Percentiles rank a stretch among this genome's conserved stretches.
Evolutionary conservation across 1,140 invertebrate genomes (phyloP).

Genomic region (Zaprionus africanus): DNA sequence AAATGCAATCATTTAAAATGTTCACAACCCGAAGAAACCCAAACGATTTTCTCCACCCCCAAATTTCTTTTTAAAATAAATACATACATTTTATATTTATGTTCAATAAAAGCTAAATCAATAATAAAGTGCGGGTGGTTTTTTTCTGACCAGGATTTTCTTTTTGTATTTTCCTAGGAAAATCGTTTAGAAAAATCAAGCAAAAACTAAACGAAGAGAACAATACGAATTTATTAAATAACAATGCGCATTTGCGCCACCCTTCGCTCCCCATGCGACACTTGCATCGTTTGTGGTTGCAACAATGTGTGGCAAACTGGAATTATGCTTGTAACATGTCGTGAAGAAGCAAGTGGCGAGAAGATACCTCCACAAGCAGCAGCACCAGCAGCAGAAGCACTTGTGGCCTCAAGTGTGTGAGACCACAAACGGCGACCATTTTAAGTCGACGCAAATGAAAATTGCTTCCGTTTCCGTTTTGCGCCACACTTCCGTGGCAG

Average conservation of each 20-base stretch:
- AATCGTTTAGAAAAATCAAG: slow-evolving; percentile 48
- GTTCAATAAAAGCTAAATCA: slow-evolving; percentile 58
- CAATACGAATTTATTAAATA: slow-evolving; percentile 66
- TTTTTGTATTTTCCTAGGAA: slow-evolving; percentile 29
- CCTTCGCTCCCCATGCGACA: slow-evolving; percentile 16
- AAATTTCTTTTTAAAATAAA: slow-evolving; percentile 52
- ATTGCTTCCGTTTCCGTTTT: slow-evolving; percentile 76
- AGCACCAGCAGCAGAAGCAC: not conserved
- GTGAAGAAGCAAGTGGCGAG: slow-evolving; percentile 57
- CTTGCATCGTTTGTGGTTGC: slow-evolving; percentile 73
- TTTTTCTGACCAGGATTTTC: slow-evolving; percentile 39
- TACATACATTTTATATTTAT: slow-evolving; percentile 53
- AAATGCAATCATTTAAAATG: slow-evolving; percentile 33
- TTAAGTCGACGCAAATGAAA: slow-evolving; percentile 78
- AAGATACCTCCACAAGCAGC: slow-evolving; percentile 7
- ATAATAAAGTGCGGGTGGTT: slow-evolving; percentile 74
- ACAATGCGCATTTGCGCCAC: slow-evolving; percentile 58
- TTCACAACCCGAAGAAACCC: slow-evolving; percentile 28
- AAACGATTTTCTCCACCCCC: slow-evolving; percentile 46
- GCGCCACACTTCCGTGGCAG: slow-evolving; percentile 51
- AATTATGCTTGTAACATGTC: slow-evolving; percentile 79
- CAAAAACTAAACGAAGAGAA: slow-evolving; percentile 26
- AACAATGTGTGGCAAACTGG: slow-evolving; percentile 60
- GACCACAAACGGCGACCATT: slow-evolving; percentile 65
- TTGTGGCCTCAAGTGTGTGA: slow-evolving; percentile 32